A percentile compares a stretch with the other conserved stretches of the same genome.
Conservation (phyloP, 2,888 invertebrate species). For the Hirtodrosophila trivittata region DNA sequence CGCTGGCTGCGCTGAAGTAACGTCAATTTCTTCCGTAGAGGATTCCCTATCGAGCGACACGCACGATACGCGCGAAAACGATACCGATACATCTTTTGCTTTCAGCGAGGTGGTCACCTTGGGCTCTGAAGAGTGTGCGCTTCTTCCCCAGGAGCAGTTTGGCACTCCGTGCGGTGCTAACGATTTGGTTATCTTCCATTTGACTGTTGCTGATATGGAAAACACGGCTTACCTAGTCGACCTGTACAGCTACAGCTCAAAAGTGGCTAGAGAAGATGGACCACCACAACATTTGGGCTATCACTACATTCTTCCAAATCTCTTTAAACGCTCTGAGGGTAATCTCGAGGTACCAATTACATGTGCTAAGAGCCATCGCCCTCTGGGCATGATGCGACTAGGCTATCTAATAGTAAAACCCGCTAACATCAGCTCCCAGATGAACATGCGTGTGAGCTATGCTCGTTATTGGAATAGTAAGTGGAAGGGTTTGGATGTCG, state of each 20-base stretch:
- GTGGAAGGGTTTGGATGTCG: slow-evolving; percentile 95
- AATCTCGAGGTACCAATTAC: slow-evolving; percentile 93
- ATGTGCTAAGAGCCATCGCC: slow-evolving; percentile 92
- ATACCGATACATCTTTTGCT: slow-evolving; percentile 84
- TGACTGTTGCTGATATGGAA: slow-evolving; percentile 89
- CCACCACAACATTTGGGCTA: slow-evolving; percentile 95
- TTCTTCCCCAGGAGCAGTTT: slow-evolving; percentile 91
- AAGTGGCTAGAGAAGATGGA: slow-evolving; percentile 86
- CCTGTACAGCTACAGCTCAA: slow-evolving; percentile 90
- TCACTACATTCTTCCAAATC: slow-evolving; percentile 94
- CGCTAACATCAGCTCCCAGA: slow-evolving; percentile 83
- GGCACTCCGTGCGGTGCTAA: slow-evolving; percentile 90
- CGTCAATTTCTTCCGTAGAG: slow-evolving; percentile 84
- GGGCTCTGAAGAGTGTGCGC: slow-evolving; percentile 87
- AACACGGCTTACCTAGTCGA: slow-evolving; percentile 93
- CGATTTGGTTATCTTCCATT: slow-evolving; percentile 92
- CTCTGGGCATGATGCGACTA: slow-evolving; percentile 90
- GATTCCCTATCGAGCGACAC: slow-evolving; percentile 87
- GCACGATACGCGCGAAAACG: slow-evolving; percentile 86
- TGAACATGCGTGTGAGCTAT: slow-evolving; percentile 92
- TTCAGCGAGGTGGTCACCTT: slow-evolving; percentile 88
- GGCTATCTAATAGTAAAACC: slow-evolving; percentile 85
- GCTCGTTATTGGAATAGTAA: slow-evolving; percentile 94
- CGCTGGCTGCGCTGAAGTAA: slow-evolving; percentile 71
- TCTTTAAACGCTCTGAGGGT: slow-evolving; percentile 91